Evolutionary conservation across 2,888 invertebrate species (phyloP), one percentile per base, ranked within the genome.

Genomic region (Osmoderma eremita): DNA sequence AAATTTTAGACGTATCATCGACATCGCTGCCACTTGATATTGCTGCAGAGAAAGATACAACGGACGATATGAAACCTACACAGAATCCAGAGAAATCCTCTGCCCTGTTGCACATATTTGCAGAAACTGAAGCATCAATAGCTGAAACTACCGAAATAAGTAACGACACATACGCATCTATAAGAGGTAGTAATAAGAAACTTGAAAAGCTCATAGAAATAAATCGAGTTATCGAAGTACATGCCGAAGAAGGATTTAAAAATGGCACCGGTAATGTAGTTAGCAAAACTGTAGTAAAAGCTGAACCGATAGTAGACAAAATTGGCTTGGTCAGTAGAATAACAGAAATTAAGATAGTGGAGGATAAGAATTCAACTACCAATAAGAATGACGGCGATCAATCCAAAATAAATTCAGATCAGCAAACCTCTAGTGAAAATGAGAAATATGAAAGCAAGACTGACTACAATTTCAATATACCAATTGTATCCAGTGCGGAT

Each of bases 141-240:
- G 63, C 53, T n/a, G 62, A 71, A 12, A 69, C 67, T 6, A 69
- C 71, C 1, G 67, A 69, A 48, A 63, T 67, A 3, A 71, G 63
- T 24, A 72, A 73, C 10, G 79, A 77, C 69, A 71, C 73, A 17
- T 74, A 77, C 5, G 73, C 77, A 24, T 80, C 81, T 15, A 68
- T 83, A 3, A 78, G 83, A 10, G 77, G 84, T 24, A 84, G 84
- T 41, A 76, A 77, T 22, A 80, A 36, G 38, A 53, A 78, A 71
- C 82, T 85, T 30, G 85, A 90, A 73, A 88, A 88, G 79, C 76
- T 91, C 15, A 88, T 90, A 69, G 89, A 90, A 73, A 86, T 91
- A 0, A 91, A 88, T 78, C 84, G 91, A 77, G 86, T 90, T 30
- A 88, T 89, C 2, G 89, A 91, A 82, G 86, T 91, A 1, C 87